Base-by-base conservation (phyloP, 2,113 vertebrate genomes). In the Bucco capensis region DNA sequence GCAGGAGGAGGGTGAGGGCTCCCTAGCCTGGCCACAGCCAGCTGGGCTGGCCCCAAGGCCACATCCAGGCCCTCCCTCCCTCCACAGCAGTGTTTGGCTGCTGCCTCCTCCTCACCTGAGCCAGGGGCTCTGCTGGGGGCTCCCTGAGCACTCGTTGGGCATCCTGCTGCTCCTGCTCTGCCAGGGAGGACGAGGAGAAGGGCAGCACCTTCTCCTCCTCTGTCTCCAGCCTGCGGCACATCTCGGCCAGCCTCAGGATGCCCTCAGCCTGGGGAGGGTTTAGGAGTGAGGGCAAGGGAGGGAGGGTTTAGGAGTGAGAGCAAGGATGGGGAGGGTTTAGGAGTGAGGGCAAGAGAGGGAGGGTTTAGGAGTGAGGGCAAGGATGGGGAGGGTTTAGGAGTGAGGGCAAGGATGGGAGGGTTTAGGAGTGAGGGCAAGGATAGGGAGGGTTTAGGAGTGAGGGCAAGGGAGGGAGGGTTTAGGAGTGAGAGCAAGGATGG, bases 201-300 rank as follows among this genome's bases (percentile, higher is more conserved):
- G 98, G 98, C 79, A 98, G 92, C 50, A 98, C 97, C 82, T 98
- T 98, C 95, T 98, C 98, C 83, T 98, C 97, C 72, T 99, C 98
- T 0, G 97, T 98, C 95, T 99, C 98, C 90, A 98, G 92, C 90
- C 96, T 97, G 60, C 97, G 97, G 87, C 98, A 98, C 96, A 98
- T 97, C 95, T 98, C 98, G 8, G 97, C 97, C 92, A 98, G 92
- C 70, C 96, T 95, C 61, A 98, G 94, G 83, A 98, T 64, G 38
- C 94, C 96, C 87, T 97, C 98, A 31, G 97, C 98, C 98, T 99
- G 64, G 18, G 9, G 3, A 3, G 21, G 13, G 10, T 11, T 24
- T 0, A 0, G 0, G 2, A 1, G 54, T 18, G 46, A 30, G 24
- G 46, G 71, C 33, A 10, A n/a, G n/a, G n/a, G n/a, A 17, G 1